A percentile compares a stretch with the other conserved stretches of the same genome.
These are phyloP conservation scores for Upupa epops DNA, from an alignment of 2,113 vertebrate genomes.

Conservation along the genomic window DNA sequence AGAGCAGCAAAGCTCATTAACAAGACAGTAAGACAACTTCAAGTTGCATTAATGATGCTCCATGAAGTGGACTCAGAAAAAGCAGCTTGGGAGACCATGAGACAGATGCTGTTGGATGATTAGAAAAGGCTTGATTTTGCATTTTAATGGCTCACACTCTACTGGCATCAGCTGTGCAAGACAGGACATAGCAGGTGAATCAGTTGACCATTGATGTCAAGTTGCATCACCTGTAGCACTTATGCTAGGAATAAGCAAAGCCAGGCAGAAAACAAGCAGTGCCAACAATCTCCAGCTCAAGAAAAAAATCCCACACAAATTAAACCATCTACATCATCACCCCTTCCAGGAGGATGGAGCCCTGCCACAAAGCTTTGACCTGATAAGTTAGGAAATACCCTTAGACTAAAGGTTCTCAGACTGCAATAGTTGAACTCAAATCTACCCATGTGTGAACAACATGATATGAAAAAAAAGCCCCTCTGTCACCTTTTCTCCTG, in stretches of 20 bases:
- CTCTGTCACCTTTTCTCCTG: not conserved
- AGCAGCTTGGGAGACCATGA: conserved; percentile 3
- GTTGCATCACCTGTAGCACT: conserved; percentile 20
- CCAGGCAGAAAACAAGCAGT: not conserved
- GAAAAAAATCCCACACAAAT: not conserved
- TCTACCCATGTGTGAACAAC: not conserved
- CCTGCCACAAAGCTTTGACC: not conserved
- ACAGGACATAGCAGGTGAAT: not conserved
- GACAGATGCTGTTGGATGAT: conserved; percentile 22
- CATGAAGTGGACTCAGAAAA: not conserved
- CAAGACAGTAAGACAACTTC: not conserved
- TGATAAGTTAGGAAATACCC: not conserved
- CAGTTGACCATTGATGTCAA: conserved; percentile 8
- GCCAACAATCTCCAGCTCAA: not conserved
- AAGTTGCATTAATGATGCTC: conserved; percentile 23
- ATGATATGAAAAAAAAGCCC: not conserved
- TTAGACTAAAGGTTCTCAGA: not conserved
- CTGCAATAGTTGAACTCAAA: not conserved
- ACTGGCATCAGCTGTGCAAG: conserved; percentile 28
- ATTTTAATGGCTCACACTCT: not conserved
- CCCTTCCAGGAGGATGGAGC: not conserved
- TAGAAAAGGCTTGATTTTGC: conserved; percentile 8
- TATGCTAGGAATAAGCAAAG: not conserved
- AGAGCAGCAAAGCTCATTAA: conserved; percentile 34
- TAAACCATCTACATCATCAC: not conserved